Percentiles rank a stretch among this genome's conserved stretches.
phyloP scores from a whole-genome alignment of 2,888 invertebrate genomes.

The Orchesella flavescens region DNA sequence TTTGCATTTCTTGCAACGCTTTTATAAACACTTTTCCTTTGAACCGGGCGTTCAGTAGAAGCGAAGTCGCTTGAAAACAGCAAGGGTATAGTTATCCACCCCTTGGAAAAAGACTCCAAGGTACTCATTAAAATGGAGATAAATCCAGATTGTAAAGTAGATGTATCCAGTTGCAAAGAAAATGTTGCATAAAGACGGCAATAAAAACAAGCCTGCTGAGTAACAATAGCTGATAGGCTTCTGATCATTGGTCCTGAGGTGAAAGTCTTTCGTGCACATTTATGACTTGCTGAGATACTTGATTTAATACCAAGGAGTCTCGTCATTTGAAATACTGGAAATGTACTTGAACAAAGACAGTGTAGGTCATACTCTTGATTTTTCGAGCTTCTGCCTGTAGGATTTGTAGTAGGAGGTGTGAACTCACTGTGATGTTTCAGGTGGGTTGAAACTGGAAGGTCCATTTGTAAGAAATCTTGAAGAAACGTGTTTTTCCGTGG shows the following conservation, averaged over 20 bases:
- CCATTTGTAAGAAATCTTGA: neutral
- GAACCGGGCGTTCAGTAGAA: conserved; percentile 17
- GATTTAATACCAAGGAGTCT: conserved; percentile 10
- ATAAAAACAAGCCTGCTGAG: neutral
- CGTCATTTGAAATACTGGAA: conserved; percentile 13
- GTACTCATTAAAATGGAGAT: conserved; percentile 13
- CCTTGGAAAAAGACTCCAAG: conserved; percentile 32
- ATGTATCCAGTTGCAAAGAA: neutral
- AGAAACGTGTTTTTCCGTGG: neutral
- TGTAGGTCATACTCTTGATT: neutral
- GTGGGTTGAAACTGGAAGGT: too few species aligned
- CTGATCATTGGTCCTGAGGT: neutral
- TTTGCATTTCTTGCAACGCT: neutral
- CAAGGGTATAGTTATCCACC: conserved; percentile 32
- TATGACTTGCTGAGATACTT: neutral
- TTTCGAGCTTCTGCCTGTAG: neutral
- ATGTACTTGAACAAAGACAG: conserved; percentile 8
- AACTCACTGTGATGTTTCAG: neutral
- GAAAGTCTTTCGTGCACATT: neutral
- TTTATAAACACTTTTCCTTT: neutral
- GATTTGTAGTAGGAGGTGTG: neutral
- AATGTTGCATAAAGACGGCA: conserved; percentile 20
- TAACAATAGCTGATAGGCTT: neutral
- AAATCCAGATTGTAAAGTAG: conserved; percentile 33
- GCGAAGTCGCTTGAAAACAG: neutral